Percentiles rank a stretch among this genome's conserved stretches.
These are phyloP conservation scores for Tetheella fluctuosa DNA, from an alignment of 2,888 invertebrate species.

Conservation along the genomic window DNA sequence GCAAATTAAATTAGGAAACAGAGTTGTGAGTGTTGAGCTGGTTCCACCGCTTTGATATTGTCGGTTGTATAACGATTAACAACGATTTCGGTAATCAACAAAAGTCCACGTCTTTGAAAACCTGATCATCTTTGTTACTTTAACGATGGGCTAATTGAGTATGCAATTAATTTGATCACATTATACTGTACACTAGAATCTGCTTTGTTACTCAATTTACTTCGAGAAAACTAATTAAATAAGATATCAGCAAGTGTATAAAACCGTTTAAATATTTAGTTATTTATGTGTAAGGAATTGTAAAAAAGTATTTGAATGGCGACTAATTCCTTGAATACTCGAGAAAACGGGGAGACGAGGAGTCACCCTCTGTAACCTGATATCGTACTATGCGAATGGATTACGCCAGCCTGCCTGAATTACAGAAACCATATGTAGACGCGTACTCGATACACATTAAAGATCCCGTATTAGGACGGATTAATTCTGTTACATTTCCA, in stretches of 20 bases:
- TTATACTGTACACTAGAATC: neutral
- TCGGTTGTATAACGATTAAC: slow-evolving; percentile 62
- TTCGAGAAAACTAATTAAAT: neutral
- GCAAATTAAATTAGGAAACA: slow-evolving; percentile 82
- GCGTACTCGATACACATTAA: slow-evolving; percentile 66
- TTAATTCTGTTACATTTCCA: slow-evolving; percentile 70
- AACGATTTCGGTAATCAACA: slow-evolving; percentile 44
- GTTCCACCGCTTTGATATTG: slow-evolving; percentile 67
- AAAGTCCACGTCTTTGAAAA: slow-evolving; percentile 16
- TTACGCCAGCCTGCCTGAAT: slow-evolving; percentile 77
- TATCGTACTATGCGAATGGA: slow-evolving; percentile 72
- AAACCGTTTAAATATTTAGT: too few species aligned
- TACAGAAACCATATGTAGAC: slow-evolving; percentile 80
- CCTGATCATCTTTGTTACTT: neutral
- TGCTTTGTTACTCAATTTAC: neutral
- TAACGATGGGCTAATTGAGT: neutral
- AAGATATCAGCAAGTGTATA: too few species aligned
- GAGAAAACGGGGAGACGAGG: slow-evolving; percentile 49
- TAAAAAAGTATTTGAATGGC: neutral
- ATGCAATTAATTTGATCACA: neutral
- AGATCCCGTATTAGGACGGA: slow-evolving; percentile 73
- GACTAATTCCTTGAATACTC: slow-evolving; percentile 27
- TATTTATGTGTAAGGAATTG: too few species aligned
- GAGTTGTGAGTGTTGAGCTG: slow-evolving; percentile 73
- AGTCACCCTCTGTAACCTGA: slow-evolving; percentile 71